Evolutionary conservation across 2,113 vertebrate species (phyloP), one percentile per base, ranked within the genome.

Genomic region (Corythornis madagascariensis): DNA sequence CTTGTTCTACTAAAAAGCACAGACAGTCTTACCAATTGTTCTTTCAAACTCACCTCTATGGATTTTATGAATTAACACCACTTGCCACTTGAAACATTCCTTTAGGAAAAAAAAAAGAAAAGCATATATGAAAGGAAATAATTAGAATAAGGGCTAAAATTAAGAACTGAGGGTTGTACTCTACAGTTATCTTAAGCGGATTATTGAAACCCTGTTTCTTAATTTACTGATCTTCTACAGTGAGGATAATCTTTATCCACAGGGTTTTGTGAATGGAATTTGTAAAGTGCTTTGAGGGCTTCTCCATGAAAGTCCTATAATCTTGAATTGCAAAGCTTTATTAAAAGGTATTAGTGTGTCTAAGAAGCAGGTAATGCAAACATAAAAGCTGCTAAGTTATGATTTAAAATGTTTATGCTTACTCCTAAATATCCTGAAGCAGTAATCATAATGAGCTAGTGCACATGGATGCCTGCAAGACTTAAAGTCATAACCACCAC

Each of bases 181-280:
- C 25, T 21, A 84, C 82, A 56, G 90, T 91, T 67, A 56, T 33
- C 45, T 57, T 93, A 93, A 84, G 92, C 11, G 1, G 94, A 85
- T 96, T 96, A 91, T 28, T 56, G 71, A 94, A 93, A 73, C 59
- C n/a, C 64, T 61, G 43, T 65, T 93, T 90, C 81, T 96, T 89
- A 92, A 84, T 76, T 90, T 86, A 78, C 83, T 90, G 83, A 76
- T 95, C 55, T 76, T 94, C 74, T 91, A 60, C 89, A 93, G 59
- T 66, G 11, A 89, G 71, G 71, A 92, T 94, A 93, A 96, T 94
- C 89, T 90, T 89, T 93, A 91, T 79, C 74, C 89, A 64, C 64
- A 67, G 74, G 71, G 43, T 88, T 95, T 93, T 95, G 75, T 96
- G 91, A 96, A 93, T 83, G 89, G 89, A 92, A 95, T 96, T 93